Conservation (phyloP, 2,113 vertebrate species). For the Sterna hirundo region DNA sequence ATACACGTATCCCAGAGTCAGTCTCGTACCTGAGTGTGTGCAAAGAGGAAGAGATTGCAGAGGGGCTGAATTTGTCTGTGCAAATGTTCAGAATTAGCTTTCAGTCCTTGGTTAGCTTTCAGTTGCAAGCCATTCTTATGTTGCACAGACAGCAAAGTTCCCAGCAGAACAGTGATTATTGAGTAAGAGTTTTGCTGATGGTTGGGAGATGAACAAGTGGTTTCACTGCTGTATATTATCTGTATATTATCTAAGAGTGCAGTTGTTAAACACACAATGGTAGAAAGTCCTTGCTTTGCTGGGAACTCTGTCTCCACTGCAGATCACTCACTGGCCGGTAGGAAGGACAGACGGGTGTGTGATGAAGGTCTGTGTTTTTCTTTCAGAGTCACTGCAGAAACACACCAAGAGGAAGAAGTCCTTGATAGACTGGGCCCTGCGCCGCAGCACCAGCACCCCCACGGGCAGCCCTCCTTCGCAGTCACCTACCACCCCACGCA, state of each 20-base stretch:
- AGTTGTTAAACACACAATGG: not conserved
- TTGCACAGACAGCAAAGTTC: not conserved
- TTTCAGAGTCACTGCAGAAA: conserved; percentile 71
- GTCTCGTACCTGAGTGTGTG: not conserved
- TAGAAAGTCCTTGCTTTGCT: not conserved
- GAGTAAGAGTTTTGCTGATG: not conserved
- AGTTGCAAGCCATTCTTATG: not conserved
- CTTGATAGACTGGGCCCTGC: conserved; percentile 79
- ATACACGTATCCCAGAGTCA: rapidly evolving
- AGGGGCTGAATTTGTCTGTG: not conserved
- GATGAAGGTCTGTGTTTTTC: not conserved
- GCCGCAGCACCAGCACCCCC: conserved; percentile 66
- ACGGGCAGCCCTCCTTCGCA: conserved; percentile 28
- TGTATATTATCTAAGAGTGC: not conserved
- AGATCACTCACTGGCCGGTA: not conserved
- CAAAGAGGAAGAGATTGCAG: not conserved
- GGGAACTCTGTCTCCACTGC: not conserved
- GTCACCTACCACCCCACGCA: conserved; percentile 63
- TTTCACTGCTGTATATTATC: not conserved
- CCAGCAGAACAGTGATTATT: not conserved
- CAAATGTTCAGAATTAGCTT: not conserved
- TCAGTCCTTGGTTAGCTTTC: not conserved
- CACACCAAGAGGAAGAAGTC: conserved; percentile 77
- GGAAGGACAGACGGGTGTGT: not conserved
- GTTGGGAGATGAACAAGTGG: not conserved